phyloP scores from a whole-genome alignment of 53 echinoderm and acorn worm species.

The Apostichopus leukothele region DNA sequence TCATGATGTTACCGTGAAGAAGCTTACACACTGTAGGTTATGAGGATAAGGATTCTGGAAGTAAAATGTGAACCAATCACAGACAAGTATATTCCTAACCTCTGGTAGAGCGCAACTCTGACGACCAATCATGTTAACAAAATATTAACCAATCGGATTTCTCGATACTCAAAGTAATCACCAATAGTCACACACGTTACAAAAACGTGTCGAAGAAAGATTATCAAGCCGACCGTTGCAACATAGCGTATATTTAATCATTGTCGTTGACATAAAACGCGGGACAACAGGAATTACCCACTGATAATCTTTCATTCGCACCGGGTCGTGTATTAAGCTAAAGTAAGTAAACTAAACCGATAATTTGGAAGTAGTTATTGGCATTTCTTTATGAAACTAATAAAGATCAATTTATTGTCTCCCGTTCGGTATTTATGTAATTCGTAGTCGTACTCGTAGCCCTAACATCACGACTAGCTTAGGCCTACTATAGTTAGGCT shows the following conservation, averaged over 20 bases:
- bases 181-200: not conserved
- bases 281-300: not conserved
- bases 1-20: not conserved
- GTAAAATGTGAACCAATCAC: not conserved
- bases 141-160: not conserved
- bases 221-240: not conserved
- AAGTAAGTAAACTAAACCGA: no score
- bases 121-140: not conserved
- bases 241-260: not conserved
- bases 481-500: no score
- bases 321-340: no score
- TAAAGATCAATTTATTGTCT: no score
- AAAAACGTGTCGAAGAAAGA: not conserved
- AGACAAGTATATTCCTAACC: not conserved
- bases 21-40: not conserved
- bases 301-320: no score
- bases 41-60: not conserved
- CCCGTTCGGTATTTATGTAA: no score
- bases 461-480: no score
- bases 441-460: no score
- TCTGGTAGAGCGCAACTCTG: not conserved
- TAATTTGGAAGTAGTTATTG: no score
- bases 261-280: not conserved
- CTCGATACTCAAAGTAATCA: not conserved
- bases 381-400: no score